phyloP scores from a whole-genome alignment of 2,113 vertebrate genomes.

The Ictidomys tridecemlineatus region DNA sequence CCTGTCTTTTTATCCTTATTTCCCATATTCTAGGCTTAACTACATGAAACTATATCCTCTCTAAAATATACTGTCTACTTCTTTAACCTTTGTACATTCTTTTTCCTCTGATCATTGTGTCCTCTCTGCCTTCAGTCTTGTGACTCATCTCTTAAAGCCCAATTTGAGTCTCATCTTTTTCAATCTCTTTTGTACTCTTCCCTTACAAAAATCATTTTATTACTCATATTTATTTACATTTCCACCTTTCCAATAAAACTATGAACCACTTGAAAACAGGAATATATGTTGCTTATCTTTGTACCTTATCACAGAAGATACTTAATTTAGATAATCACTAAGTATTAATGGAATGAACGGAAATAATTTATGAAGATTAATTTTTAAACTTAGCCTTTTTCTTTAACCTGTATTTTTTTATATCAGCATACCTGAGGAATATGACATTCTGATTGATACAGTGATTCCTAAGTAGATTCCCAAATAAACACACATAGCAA shows the following conservation, averaged over 20 bases:
- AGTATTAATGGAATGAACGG: background rate
- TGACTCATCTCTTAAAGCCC: background rate
- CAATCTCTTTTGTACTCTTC: background rate
- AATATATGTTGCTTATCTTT: background rate
- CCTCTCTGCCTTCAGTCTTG: background rate
- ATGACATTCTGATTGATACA: background rate
- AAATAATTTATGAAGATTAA: background rate
- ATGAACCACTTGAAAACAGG: background rate
- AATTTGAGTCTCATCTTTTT: background rate
- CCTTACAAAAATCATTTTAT: background rate
- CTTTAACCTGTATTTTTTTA: background rate
- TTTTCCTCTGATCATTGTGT: background rate
- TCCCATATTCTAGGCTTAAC: background rate
- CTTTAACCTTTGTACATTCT: background rate
- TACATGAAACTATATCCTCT: background rate
- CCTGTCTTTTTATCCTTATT: background rate
- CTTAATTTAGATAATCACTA: background rate
- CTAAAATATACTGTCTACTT: background rate
- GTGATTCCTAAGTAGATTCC: background rate
- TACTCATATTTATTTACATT: background rate
- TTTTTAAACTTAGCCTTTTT: background rate
- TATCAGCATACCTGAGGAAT: background rate
- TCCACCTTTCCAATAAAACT: background rate
- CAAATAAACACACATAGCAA: background rate
- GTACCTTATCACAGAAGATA: background rate